Evolutionary conservation across 1,140 invertebrate species (phyloP).

Genomic region (Dermatophagoides farinae): DNA sequence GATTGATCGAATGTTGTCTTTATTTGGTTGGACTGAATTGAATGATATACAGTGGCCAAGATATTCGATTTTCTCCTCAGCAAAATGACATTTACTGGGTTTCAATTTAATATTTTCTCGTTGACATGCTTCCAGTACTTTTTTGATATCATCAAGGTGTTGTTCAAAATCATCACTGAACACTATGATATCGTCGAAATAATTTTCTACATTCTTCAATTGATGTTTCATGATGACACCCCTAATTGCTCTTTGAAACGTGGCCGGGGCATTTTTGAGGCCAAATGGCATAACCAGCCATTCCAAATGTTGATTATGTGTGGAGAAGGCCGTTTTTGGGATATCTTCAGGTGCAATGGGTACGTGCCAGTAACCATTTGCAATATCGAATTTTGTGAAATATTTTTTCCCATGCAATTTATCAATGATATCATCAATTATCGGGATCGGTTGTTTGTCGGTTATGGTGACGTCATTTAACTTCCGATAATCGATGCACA

Average conservation of each 20-base stretch:
- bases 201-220: not conserved
- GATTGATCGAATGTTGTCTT: not conserved
- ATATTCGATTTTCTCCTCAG: not conserved
- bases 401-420: conserved; percentile 19
- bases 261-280: conserved; percentile 11
- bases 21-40: not conserved
- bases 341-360: conserved; percentile 21
- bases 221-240: not conserved
- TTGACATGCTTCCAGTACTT: not conserved
- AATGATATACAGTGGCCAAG: not conserved
- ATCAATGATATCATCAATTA: conserved; percentile 28
- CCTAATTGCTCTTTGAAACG: conserved; percentile 12
- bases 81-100: not conserved
- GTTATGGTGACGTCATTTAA: conserved; percentile 12
- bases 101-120: not conserved
- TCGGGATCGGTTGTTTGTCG: conserved; percentile 23
- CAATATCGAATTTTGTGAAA: conserved; percentile 25
- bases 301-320: conserved; percentile 24
- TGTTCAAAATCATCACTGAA: conserved; percentile 14
- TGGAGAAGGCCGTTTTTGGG: conserved; percentile 26
- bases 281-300: conserved; percentile 17
- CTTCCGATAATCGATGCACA: conserved; percentile 12
- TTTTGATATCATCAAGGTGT: conserved; percentile 8
- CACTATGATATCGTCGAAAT: conserved; percentile 15
- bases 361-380: conserved; percentile 25